A percentile compares a stretch with the other conserved stretches of the same genome.
phyloP scores from a whole-genome alignment of 2,797 vertebrate genomes.

The Lacerta bilineata region DNA sequence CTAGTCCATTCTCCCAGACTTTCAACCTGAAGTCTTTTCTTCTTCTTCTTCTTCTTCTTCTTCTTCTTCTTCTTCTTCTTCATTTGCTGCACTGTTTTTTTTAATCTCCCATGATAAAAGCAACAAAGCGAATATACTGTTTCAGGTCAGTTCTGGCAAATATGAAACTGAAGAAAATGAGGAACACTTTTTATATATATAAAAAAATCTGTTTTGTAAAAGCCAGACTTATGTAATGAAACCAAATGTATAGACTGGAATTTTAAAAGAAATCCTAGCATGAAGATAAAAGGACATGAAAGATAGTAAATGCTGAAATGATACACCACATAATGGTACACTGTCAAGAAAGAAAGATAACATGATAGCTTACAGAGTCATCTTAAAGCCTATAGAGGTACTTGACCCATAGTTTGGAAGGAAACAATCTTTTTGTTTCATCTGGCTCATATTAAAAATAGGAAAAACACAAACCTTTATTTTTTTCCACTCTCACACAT shows the following conservation, averaged over 20 bases:
- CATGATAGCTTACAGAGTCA: conserved; percentile 93
- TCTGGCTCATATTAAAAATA: conserved; percentile 89
- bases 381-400: conserved; percentile 89
- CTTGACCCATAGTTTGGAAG: conserved; percentile 90
- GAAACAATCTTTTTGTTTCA: conserved; percentile 92
- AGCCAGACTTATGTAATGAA: conserved; percentile 80
- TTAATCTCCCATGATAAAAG: conserved; percentile 82
- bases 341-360: conserved; percentile 95
- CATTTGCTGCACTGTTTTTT: conserved; percentile 73
- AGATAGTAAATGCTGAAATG: conserved; percentile 91
- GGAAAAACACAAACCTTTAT: conserved; percentile 86
- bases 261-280: conserved; percentile 83
- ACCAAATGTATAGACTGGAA: conserved; percentile 80
- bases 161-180: conserved; percentile 81
- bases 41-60: conserved; percentile 62
- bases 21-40: conserved; percentile 71
- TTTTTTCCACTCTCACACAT: conserved; percentile 87
- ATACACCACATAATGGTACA: conserved; percentile 92
- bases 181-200: conserved; percentile 62
- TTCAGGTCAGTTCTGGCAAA: conserved; percentile 79
- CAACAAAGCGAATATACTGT: conserved; percentile 78
- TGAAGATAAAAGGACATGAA: conserved; percentile 89
- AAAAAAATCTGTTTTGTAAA: conserved; percentile 75
- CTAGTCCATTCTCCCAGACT: conserved; percentile 67
- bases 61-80: conserved; percentile 69